These are phyloP conservation scores for Apostichopus parvimensis DNA, from an alignment of 35 echinoderm and acorn worm genomes.

Conservation along the genomic window DNA sequence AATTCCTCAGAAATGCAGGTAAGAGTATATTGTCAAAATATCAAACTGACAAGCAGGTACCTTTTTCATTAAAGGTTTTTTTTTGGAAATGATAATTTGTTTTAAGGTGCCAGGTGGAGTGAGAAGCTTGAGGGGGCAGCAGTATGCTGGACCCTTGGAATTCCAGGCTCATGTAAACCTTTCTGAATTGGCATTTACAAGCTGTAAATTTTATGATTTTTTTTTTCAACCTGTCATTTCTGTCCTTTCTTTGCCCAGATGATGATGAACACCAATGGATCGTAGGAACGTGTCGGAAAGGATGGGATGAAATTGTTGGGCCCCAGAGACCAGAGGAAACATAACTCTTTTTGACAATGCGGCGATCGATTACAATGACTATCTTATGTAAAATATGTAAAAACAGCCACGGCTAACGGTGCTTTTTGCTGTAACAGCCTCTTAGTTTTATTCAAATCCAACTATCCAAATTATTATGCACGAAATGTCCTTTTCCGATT, in stretches of 20 bases:
- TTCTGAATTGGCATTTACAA: no score
- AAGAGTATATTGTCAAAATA: slow-evolving; percentile 1
- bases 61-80: no score
- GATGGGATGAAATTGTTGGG: slow-evolving; percentile 98
- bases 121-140: neutral
- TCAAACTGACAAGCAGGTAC: no score
- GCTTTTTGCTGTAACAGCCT: neutral
- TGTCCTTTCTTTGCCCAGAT: slow-evolving; percentile 55
- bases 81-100: neutral
- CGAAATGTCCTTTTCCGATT: neutral
- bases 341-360: neutral
- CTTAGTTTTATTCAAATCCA: neutral
- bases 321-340: slow-evolving; percentile 47
- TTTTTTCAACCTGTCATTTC: neutral
- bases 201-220: neutral
- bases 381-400: neutral
- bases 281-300: slow-evolving; percentile 93
- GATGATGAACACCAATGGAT: slow-evolving; percentile 99
- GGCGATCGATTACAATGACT: neutral
- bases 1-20: slow-evolving; percentile 99
- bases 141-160: neutral
- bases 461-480: neutral
- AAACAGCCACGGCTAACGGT: neutral
- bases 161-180: no score
- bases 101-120: neutral